Base-by-base conservation (phyloP, 2,797 vertebrate species). In the Pangasius macronema region DNA sequence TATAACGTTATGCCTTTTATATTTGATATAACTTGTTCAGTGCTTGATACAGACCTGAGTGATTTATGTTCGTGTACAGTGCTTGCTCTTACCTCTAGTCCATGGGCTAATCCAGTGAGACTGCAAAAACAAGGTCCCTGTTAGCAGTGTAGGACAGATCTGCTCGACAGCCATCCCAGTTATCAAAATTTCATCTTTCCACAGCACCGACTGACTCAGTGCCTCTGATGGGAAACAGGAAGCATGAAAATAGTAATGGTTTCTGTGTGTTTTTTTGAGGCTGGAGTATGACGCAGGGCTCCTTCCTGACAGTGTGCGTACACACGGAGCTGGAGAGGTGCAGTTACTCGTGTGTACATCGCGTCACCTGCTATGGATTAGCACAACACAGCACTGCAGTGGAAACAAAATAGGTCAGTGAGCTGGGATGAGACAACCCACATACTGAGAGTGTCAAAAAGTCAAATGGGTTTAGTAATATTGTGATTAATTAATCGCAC, bases 331-430 rank as follows among this genome's bases (percentile, higher is more conserved):
- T 53, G 33, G 24, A 67, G 65, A 83, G 65, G 39, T 53, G 61
- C 59, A 84, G 75, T 82, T 89, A 81, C 65, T 87, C 79, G 33
- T 88, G 82, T 85, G 86, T 67, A 82, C 68, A 36, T 86, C 61
- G 86, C 10, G 5, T 63, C 14, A 14, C 57, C 72, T 75, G 55
- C 13, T 81, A 68, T 82, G 53, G 77, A 61, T 55, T 83, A 72
- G 42, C 33, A 70, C 67, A 87, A 77, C 16, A 27, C 18, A 36
- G 57, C 70, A 36, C 61, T 86, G 84, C 85, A 70, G 63, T 87
- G 85, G 75, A 87, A 77, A 88, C 77, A 59, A 65, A 36, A 9
- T 30, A 11, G 77, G 75, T 68, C 81, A 88, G 24, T 84, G 73
- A 72, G 33, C 33, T 75, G 67, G 36, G 80, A 82, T n/a, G 27